A percentile compares a stretch with the other conserved stretches of the same genome.
phyloP scores from a whole-genome alignment of 2,113 vertebrate genomes.

The Tringa solitaria region DNA sequence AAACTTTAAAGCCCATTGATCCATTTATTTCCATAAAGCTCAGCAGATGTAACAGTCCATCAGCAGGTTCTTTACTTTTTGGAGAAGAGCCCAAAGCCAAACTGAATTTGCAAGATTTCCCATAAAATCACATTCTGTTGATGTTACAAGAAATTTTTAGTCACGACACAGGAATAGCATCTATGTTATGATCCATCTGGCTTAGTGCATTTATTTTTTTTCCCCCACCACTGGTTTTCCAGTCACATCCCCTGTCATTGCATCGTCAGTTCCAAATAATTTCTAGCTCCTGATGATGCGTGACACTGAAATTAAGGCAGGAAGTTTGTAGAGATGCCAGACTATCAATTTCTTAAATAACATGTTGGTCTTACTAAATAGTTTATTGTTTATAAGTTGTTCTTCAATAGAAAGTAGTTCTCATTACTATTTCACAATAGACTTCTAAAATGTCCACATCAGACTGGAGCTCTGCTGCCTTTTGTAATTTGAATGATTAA shows the following conservation, averaged over 20 bases:
- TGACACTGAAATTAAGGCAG: constrained; percentile 2
- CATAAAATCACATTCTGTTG: background rate
- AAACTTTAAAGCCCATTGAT: background rate
- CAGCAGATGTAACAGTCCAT: background rate
- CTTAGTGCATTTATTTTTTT: background rate
- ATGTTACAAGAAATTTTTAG: constrained; percentile 10
- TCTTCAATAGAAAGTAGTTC: background rate
- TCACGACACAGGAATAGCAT: constrained; percentile 11
- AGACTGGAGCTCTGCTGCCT: background rate
- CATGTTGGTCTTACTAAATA: background rate
- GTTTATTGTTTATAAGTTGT: background rate
- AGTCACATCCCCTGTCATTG: background rate
- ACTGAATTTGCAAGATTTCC: constrained; percentile 4
- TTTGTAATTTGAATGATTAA: background rate
- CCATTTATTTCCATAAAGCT: background rate
- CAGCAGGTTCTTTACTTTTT: background rate
- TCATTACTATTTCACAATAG: background rate
- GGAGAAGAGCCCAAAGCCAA: constrained; percentile 12
- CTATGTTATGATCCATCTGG: constrained; percentile 1
- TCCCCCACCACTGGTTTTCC: background rate
- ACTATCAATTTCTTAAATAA: background rate
- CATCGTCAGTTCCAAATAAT: background rate
- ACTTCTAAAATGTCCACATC: background rate
- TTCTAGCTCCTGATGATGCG: background rate
- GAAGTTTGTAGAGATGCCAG: background rate